Conservation (phyloP, 2,888 invertebrate genomes). For the Trilocha varians region DNA sequence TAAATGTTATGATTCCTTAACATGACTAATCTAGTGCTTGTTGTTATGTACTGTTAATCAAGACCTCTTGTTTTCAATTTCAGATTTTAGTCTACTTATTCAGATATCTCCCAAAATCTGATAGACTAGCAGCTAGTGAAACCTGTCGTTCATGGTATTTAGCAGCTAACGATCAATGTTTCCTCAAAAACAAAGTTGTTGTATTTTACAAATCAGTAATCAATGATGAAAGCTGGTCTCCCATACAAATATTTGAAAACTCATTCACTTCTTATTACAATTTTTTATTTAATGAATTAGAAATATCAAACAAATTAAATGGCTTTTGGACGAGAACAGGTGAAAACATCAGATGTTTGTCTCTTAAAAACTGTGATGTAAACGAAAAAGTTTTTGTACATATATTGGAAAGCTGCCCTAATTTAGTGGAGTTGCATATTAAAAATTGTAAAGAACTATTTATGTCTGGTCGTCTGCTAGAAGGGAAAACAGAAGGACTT, state of each 20-base stretch:
- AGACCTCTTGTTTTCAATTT: constrained; percentile 18
- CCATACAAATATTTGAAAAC: constrained; percentile 51
- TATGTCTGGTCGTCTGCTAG: constrained; percentile 81
- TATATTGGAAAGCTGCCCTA: constrained; percentile 70
- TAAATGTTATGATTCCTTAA: background rate
- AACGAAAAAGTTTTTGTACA: constrained; percentile 76
- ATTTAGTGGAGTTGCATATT: constrained; percentile 74
- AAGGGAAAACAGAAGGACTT: constrained; percentile 71
- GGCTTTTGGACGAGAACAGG: constrained; percentile 74
- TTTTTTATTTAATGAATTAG: constrained; percentile 70
- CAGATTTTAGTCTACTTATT: constrained; percentile 78
- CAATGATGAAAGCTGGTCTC: constrained; percentile 48
- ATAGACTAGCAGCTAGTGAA: constrained; percentile 77
- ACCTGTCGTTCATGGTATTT: constrained; percentile 79
- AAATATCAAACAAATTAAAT: constrained; percentile 62
- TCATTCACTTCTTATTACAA: constrained; percentile 56
- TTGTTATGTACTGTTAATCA: background rate
- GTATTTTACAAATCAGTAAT: constrained; percentile 57
- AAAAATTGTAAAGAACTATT: constrained; percentile 79
- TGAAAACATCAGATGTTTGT: constrained; percentile 68
- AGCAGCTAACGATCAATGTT: constrained; percentile 76
- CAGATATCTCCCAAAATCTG: constrained; percentile 76
- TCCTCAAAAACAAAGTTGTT: constrained; percentile 67
- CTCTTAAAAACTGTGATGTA: constrained; percentile 74
- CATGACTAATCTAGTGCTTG: background rate